phyloP scores from a whole-genome alignment of 2,113 vertebrate genomes.

The Bungarus multicinctus region DNA sequence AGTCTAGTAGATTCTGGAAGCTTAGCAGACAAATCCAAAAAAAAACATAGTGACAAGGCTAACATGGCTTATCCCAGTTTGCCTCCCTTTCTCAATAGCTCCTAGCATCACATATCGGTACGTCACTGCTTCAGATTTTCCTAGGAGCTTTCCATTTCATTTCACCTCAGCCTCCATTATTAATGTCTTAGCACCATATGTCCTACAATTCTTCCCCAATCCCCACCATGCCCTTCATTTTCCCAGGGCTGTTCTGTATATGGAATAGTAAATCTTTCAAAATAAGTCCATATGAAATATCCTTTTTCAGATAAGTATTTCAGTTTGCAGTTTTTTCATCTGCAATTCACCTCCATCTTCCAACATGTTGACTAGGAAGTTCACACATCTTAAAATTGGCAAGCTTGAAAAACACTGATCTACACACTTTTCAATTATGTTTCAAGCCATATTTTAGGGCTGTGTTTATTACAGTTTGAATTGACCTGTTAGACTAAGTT shows the following conservation, averaged over 20 bases:
- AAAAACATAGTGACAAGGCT: too few relatives aligned
- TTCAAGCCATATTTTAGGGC: not conserved
- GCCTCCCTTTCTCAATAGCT: not conserved
- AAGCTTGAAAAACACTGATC: not conserved
- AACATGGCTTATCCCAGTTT: too few relatives aligned
- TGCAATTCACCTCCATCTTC: not conserved
- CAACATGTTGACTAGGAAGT: not conserved
- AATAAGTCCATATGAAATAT: not conserved
- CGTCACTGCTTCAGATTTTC: not conserved
- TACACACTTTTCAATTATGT: not conserved
- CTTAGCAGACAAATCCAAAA: too few relatives aligned
- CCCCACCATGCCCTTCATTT: not conserved
- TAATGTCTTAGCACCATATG: not conserved
- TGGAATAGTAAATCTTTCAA: not conserved
- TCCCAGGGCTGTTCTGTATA: not conserved
- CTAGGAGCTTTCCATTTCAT: not conserved
- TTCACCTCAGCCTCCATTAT: not conserved
- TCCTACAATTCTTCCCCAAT: not conserved
- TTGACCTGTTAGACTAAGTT: not conserved
- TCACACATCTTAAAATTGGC: not conserved
- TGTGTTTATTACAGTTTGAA: not conserved
- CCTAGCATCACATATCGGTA: not conserved
- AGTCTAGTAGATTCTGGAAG: too few relatives aligned
- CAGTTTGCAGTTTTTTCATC: not conserved
- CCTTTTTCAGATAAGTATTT: not conserved